These are phyloP conservation scores for Takifugu flavidus DNA, from an alignment of 2,113 vertebrate species.

Conservation along the genomic window DNA sequence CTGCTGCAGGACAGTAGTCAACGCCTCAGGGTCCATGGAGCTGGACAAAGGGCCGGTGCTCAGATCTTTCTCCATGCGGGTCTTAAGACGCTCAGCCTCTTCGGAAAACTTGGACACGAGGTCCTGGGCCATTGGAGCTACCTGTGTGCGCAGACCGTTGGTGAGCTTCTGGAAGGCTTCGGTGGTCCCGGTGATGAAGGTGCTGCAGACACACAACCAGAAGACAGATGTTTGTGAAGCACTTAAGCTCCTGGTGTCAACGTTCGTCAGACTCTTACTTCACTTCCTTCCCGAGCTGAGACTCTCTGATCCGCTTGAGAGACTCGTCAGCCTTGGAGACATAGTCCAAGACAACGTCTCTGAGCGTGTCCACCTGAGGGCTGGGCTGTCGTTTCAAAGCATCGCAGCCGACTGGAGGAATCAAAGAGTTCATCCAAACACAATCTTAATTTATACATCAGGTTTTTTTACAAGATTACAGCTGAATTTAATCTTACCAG, in stretches of 20 bases:
- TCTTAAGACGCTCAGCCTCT: conserved; percentile 52
- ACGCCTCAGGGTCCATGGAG: conserved; percentile 45
- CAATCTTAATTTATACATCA: too few relatives aligned
- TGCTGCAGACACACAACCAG: too few relatives aligned
- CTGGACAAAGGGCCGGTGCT: conserved; percentile 12
- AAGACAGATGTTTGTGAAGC: too few relatives aligned
- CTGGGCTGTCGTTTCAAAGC: conserved; percentile 29
- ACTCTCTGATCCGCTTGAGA: conserved; percentile 55
- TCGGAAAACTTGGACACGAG: conserved; percentile 37
- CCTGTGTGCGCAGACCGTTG: conserved; percentile 31
- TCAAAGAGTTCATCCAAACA: not conserved
- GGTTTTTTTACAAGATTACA: too few relatives aligned
- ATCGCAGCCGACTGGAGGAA: too few relatives aligned
- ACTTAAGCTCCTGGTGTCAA: too few relatives aligned
- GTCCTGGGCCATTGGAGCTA: conserved; percentile 37
- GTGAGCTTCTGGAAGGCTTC: conserved; percentile 13
- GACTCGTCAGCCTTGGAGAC: conserved; percentile 63
- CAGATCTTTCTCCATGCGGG: conserved; percentile 51
- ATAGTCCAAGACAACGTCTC: conserved; percentile 71
- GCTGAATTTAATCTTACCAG: too few relatives aligned
- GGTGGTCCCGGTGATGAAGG: too few relatives aligned
- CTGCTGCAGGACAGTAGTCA: conserved; percentile 37
- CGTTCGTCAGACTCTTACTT: conserved; percentile 57
- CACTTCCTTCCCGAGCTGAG: conserved; percentile 64
- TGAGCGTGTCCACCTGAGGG: conserved; percentile 59